Conservation (phyloP, 2,888 invertebrate genomes). For the Perithous albicinctus region DNA sequence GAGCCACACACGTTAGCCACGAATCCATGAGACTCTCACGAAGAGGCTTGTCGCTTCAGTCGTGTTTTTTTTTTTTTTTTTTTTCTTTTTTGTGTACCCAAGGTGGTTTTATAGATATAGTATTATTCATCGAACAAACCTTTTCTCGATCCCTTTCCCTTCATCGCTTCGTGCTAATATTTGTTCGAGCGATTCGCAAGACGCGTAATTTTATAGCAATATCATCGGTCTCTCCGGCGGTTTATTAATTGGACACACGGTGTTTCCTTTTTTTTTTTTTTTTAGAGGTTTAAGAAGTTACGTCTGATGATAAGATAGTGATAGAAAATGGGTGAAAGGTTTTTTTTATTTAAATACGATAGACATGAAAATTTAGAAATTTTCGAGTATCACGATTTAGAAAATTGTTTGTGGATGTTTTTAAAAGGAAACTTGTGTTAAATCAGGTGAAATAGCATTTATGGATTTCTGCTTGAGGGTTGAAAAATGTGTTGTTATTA, state of each 20-base stretch:
- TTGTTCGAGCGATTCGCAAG: background rate
- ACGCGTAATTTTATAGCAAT: background rate
- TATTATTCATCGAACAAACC: background rate
- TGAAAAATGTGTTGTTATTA: too few relatives aligned
- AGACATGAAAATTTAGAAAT: too few relatives aligned
- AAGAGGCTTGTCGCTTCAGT: background rate
- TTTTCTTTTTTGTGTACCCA: conserved; percentile 2
- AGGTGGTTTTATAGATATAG: background rate
- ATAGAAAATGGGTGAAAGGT: too few relatives aligned
- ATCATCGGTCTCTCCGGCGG: background rate
- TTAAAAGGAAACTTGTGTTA: too few relatives aligned
- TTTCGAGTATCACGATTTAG: too few relatives aligned
- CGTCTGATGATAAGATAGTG: too few relatives aligned
- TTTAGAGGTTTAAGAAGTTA: too few relatives aligned
- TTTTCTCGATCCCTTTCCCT: background rate
- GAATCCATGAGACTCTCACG: background rate
- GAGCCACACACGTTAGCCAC: conserved; percentile 7
- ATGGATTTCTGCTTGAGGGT: too few relatives aligned
- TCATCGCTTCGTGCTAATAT: background rate
- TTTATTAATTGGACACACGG: background rate
- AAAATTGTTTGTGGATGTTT: too few relatives aligned
- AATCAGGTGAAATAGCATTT: too few relatives aligned
- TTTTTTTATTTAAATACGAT: too few relatives aligned
- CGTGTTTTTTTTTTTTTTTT: too few relatives aligned
- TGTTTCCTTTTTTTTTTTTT: background rate